Percentiles rank a stretch among this genome's conserved stretches.
phyloP scores from a whole-genome alignment of 2,888 invertebrate species.

The Plemyria rubiginata region DNA sequence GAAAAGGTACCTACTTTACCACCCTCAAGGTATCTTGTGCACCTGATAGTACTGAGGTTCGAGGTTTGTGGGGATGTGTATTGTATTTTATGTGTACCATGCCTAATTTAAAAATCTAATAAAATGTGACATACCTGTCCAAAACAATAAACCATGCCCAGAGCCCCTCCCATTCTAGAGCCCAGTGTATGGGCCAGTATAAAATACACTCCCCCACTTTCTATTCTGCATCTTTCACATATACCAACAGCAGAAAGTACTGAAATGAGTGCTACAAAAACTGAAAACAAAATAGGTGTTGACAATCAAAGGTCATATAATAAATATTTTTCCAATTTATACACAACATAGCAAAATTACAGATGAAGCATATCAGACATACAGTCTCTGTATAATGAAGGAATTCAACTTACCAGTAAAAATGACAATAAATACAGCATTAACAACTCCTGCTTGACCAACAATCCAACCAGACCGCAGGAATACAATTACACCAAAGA shows the following conservation, averaged over 20 bases:
- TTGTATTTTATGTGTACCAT: too few relatives aligned
- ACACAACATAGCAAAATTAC: too few relatives aligned
- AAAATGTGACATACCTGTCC: constrained; percentile 90
- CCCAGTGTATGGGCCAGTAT: constrained; percentile 97
- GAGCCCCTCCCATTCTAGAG: constrained; percentile 95
- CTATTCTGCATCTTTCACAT: constrained; percentile 96
- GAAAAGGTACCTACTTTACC: too few relatives aligned
- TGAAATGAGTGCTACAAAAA: constrained; percentile 95
- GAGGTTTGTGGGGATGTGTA: too few relatives aligned
- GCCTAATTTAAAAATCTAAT: too few relatives aligned
- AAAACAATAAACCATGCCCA: constrained; percentile 97
- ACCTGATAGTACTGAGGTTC: too few relatives aligned
- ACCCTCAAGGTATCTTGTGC: too few relatives aligned
- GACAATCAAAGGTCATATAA: background rate
- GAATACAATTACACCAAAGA: constrained; percentile 99
- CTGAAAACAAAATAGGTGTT: constrained; percentile 65
- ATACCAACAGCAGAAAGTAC: constrained; percentile 98
- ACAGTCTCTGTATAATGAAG: background rate
- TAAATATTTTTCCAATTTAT: too few relatives aligned
- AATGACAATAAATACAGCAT: constrained; percentile 92
- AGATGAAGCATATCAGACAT: too few relatives aligned
- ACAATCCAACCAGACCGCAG: constrained; percentile 99
- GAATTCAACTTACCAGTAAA: constrained; percentile 86
- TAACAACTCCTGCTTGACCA: constrained; percentile 93
- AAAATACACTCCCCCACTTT: constrained; percentile 99